phyloP scores from a whole-genome alignment of 2,888 invertebrate genomes.

The Phymatocera aterrima region DNA sequence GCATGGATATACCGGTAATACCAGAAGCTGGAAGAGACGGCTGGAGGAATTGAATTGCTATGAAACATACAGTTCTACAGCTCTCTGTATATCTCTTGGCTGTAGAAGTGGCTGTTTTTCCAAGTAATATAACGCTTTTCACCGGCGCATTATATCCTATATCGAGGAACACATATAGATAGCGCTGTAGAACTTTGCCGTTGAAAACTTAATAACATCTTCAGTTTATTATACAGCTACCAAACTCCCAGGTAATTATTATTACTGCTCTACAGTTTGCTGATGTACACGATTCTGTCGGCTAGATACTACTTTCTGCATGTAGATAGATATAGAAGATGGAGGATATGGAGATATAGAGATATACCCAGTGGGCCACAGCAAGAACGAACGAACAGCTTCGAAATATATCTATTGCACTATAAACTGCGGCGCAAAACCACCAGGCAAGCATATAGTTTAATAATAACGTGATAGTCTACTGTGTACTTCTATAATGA shows the following conservation, averaged over 20 bases:
- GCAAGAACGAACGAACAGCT: not conserved
- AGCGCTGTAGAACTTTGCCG: not conserved
- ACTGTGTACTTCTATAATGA: not conserved
- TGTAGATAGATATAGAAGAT: not conserved
- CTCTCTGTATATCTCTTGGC: not conserved
- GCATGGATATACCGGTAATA: too few relatives aligned
- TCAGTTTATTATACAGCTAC: constrained; percentile 14
- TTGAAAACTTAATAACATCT: constrained; percentile 41
- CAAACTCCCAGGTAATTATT: constrained; percentile 6
- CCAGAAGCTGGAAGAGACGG: not conserved
- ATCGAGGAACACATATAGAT: not conserved
- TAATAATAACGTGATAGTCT: not conserved
- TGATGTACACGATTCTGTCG: not conserved
- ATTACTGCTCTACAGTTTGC: not conserved
- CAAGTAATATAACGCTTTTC: not conserved
- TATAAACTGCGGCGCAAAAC: not conserved
- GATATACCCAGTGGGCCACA: not conserved
- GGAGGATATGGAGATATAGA: too few relatives aligned
- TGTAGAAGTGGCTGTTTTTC: not conserved
- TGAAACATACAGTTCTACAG: not conserved
- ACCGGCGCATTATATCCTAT: not conserved
- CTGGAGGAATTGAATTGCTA: not conserved
- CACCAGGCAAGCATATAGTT: not conserved
- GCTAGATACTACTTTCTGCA: not conserved
- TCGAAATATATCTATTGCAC: not conserved